Evolutionary conservation across 2,888 invertebrate genomes (phyloP).

Genomic region (Eristalis pertinax): DNA sequence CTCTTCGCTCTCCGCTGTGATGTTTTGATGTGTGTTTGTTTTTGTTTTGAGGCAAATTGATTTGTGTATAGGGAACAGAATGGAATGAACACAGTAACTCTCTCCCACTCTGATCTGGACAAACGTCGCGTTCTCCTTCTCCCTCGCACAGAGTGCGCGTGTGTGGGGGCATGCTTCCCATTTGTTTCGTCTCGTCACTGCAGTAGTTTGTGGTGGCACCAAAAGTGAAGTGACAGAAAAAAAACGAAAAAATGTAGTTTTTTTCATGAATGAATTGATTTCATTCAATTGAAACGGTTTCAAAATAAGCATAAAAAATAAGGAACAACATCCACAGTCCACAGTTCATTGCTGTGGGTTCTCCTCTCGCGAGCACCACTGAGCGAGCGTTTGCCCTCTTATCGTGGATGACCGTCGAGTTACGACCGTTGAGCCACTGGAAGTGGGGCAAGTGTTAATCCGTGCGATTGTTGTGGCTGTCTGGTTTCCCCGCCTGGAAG

Average conservation of each 20-base stretch:
- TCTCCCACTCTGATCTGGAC: neutral
- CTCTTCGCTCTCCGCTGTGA: neutral
- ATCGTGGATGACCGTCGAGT: too few species aligned
- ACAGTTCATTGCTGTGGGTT: conserved; percentile 20
- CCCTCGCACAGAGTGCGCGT: neutral
- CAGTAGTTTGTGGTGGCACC: neutral
- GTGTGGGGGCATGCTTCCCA: too few species aligned
- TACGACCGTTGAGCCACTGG: neutral
- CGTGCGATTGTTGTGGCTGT: neutral
- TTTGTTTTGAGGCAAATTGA: neutral
- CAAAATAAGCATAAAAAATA: neutral
- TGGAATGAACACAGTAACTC: neutral
- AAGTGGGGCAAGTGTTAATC: neutral
- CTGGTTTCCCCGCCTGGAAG: conserved; percentile 3
- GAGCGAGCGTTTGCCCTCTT: neutral
- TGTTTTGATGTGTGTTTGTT: neutral
- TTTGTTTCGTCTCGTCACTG: neutral
- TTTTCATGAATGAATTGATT: conserved; percentile 33
- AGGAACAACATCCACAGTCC: conserved; percentile 20
- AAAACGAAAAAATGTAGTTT: neutral
- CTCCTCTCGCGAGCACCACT: neutral
- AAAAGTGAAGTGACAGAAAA: too few species aligned
- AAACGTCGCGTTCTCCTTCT: neutral
- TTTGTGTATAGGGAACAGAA: neutral
- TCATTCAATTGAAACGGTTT: neutral